Evolutionary conservation across 2,113 vertebrate species (phyloP).

Genomic region (Ceyx margarethae): DNA sequence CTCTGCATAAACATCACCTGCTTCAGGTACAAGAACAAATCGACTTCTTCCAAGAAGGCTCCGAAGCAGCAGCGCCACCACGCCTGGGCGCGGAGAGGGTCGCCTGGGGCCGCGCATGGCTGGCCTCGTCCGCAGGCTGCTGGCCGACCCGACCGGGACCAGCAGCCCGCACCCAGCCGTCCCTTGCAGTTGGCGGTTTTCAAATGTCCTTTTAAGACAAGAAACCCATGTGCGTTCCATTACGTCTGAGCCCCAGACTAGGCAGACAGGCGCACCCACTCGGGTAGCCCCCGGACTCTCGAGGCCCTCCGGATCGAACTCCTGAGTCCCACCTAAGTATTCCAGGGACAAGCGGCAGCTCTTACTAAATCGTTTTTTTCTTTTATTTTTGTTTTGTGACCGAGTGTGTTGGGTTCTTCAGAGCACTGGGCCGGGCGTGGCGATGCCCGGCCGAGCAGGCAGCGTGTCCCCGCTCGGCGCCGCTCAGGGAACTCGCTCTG

Average conservation of each 20-base stretch:
- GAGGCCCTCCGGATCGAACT: not conserved
- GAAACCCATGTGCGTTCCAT: not conserved
- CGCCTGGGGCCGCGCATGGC: not conserved
- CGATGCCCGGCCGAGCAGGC: not conserved
- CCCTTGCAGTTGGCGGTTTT: not conserved
- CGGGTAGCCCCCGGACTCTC: not conserved
- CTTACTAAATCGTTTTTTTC: too few species aligned
- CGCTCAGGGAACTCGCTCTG: not conserved
- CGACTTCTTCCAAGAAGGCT: constrained; percentile 28
- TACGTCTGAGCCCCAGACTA: not conserved
- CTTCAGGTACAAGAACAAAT: constrained; percentile 84
- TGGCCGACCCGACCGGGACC: not conserved
- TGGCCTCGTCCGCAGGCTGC: not conserved
- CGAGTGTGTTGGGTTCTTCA: rapidly evolving
- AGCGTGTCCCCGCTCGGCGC: not conserved
- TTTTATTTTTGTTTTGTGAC: too few species aligned
- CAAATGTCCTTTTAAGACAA: not conserved
- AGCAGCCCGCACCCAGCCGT: not conserved
- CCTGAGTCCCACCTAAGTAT: not conserved
- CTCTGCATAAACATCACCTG: constrained; percentile 89
- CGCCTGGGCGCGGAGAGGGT: not conserved
- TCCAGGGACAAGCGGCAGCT: not conserved
- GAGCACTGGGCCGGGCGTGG: not conserved
- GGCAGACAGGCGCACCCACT: not conserved
- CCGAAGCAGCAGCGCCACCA: not conserved